phyloP scores from a whole-genome alignment of 2,113 vertebrate genomes.

The Aegotheles bennettii region DNA sequence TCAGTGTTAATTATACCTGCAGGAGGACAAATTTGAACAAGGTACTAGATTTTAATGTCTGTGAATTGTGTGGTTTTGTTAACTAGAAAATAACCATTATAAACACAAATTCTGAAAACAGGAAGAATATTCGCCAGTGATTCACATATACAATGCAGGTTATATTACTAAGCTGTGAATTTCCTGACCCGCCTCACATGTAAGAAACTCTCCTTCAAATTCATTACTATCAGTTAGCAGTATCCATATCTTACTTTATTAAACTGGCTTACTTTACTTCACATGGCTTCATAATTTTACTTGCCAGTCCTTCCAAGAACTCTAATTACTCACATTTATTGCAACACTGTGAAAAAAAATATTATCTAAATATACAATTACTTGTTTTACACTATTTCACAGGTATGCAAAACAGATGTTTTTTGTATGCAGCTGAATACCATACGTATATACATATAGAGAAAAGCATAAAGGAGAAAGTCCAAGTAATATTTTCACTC shows the following conservation, averaged over 20 bases:
- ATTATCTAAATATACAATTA: neutral
- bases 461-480: neutral
- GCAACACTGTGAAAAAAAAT: neutral
- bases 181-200: neutral
- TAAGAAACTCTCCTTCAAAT: neutral
- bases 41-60: neutral
- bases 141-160: neutral
- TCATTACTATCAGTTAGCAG: neutral
- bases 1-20: neutral
- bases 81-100: neutral
- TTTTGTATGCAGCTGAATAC: neutral
- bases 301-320: neutral
- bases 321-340: neutral
- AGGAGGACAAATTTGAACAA: neutral
- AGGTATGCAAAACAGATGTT: fast-evolving
- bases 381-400: neutral
- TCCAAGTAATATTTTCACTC: neutral
- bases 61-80: neutral
- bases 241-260: neutral
- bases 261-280: too few relatives aligned
- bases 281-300: neutral
- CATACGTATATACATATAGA: neutral
- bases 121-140: neutral
- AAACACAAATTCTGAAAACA: neutral
- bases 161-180: neutral